phyloP scores from a whole-genome alignment of 2,113 vertebrate species.

The Epinephelus lanceolatus region DNA sequence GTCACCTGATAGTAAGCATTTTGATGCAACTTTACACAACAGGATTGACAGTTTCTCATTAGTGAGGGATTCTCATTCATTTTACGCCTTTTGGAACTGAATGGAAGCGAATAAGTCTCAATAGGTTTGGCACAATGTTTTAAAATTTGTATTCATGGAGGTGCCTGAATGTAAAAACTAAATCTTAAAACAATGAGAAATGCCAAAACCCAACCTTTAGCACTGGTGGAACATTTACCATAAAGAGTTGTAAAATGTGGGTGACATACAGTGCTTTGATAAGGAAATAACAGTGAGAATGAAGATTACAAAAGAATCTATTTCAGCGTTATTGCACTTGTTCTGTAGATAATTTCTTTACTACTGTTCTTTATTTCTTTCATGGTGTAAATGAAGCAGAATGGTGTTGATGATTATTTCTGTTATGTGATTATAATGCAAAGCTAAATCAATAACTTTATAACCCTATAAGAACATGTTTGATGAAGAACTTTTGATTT shows the following conservation, averaged over 20 bases:
- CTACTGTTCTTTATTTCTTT: conserved; percentile 39
- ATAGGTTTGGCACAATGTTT: neutral
- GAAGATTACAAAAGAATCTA: conserved; percentile 6
- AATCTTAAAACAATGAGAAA: neutral
- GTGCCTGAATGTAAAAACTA: neutral
- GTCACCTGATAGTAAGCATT: neutral
- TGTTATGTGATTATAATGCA: conserved; percentile 45
- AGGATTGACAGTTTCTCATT: neutral
- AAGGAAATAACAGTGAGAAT: neutral
- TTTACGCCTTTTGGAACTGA: neutral
- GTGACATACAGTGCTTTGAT: neutral
- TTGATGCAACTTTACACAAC: neutral
- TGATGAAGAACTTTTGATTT: conserved; percentile 47
- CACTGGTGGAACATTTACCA: neutral
- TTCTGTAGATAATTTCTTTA: conserved; percentile 46
- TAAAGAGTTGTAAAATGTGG: neutral
- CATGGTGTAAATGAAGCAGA: conserved; percentile 52
- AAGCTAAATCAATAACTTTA: conserved; percentile 48
- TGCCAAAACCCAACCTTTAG: neutral
- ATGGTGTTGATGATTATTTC: conserved; percentile 40
- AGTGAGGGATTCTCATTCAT: neutral
- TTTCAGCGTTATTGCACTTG: conserved; percentile 69
- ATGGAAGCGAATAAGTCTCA: neutral
- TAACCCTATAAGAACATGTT: conserved; percentile 9
- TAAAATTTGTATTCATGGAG: neutral